A percentile compares a stretch with the other conserved stretches of the same genome.
Conservation (phyloP, 2,113 vertebrate genomes). For the Rafetus swinhoei region DNA sequence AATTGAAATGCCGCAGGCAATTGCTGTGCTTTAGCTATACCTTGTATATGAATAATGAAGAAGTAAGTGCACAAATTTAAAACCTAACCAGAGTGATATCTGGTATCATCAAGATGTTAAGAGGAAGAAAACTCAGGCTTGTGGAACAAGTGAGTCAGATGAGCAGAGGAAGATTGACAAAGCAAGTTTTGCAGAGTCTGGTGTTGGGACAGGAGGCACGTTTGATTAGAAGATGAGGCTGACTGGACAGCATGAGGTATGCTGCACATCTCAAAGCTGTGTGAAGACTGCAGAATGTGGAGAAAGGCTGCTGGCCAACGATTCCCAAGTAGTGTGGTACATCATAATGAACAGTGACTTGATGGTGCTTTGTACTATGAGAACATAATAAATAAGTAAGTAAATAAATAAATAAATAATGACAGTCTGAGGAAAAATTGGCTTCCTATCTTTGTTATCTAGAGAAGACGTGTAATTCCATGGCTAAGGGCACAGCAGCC, state of each 20-base stretch:
- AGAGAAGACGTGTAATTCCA: neutral
- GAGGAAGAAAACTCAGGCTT: neutral
- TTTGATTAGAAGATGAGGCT: neutral
- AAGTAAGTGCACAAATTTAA: neutral
- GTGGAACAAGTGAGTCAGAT: neutral
- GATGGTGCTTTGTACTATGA: neutral
- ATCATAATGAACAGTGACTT: neutral
- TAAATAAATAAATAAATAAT: neutral
- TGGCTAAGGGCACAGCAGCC: neutral
- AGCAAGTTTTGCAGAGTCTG: neutral
- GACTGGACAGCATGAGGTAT: neutral
- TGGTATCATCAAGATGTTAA: neutral
- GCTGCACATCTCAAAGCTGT: neutral
- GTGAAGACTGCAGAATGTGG: neutral
- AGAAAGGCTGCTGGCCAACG: neutral
- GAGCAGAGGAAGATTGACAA: neutral
- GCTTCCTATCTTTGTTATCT: neutral
- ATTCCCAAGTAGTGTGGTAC: neutral
- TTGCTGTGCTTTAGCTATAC: neutral
- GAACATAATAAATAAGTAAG: neutral
- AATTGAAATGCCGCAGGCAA: neutral
- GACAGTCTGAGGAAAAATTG: neutral
- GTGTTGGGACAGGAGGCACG: neutral
- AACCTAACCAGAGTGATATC: neutral
- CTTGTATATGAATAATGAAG: neutral